Conservation (phyloP, 1,140 invertebrate genomes). For the Euglossa dilemma region DNA sequence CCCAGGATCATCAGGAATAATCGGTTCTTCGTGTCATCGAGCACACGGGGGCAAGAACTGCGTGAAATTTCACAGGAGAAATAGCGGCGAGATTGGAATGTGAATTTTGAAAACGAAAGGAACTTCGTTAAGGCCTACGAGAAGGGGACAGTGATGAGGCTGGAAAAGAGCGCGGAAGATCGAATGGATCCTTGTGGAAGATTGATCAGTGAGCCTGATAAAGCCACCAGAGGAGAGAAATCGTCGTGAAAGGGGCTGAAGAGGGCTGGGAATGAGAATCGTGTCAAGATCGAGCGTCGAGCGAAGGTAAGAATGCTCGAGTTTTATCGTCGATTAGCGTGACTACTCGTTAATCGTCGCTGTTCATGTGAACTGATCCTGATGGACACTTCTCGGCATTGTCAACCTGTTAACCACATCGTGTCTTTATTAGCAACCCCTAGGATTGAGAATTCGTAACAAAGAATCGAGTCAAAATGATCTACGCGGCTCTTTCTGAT, state of each 20-base stretch:
- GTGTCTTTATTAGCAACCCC: too few relatives aligned
- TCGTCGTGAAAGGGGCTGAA: not conserved
- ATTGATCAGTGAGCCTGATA: slow-evolving; percentile 1
- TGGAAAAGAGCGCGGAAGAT: not conserved
- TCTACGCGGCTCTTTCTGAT: too few relatives aligned
- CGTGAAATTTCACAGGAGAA: not conserved
- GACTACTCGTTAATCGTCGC: slow-evolving; percentile 33
- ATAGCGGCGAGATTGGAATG: not conserved
- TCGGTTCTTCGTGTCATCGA: not conserved
- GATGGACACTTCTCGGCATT: not conserved
- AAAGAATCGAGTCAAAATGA: not conserved
- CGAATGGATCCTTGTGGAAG: not conserved
- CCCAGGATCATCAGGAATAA: not conserved
- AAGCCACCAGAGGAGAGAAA: not conserved
- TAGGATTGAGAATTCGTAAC: not conserved
- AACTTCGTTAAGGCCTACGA: not conserved
- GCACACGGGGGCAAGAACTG: not conserved
- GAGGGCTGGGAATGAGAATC: slow-evolving; percentile 20
- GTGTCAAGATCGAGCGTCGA: slow-evolving; percentile 31
- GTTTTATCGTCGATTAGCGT: slow-evolving; percentile 53
- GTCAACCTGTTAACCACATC: too few relatives aligned
- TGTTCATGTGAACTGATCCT: too few relatives aligned
- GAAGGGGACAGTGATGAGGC: slow-evolving; percentile 9
- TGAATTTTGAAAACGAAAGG: not conserved
- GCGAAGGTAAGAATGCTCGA: slow-evolving; percentile 50